Base-by-base conservation (phyloP, 2,888 invertebrate genomes). In the Leptothorax acervorum region DNA sequence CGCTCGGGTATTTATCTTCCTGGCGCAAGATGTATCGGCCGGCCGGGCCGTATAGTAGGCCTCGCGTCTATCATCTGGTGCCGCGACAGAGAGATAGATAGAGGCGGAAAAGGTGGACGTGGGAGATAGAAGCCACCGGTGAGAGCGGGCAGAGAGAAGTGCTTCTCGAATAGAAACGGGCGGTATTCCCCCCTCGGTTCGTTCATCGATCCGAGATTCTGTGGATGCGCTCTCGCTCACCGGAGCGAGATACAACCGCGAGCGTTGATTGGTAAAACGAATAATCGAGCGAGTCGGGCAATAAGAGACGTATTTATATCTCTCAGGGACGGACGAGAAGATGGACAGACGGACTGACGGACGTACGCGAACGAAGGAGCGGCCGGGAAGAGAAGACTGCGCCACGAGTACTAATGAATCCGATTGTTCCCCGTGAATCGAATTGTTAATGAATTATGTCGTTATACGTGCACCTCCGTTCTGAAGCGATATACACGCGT, bases 401-500 rank as follows among this genome's bases (percentile, higher is more conserved):
- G 89, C 89, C 85, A 70, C 79, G 87, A 87, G 85, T 86, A 88
- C 92, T 93, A 93, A 93, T 93, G 93, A 93, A 93, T 91, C 89
- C 92, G 90, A 93, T 93, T 93, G 93, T 93, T 93, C 92, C 90
- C 92, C 86, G 90, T 93, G 93, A 93, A 93, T 93, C 93, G 93
- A 93, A 93, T 93, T 93, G 92, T 92, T 93, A 93, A 93, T 93
- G 93, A 93, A 93, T 93, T 93, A 93, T 93, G 91, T 92, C 92
- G 92, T 91, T 88, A 89, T 88, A 89, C 88, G 81, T 82, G 88
- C 83, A 83, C 74, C 86, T 60, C 82, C 73, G 48, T 68, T 42
- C 15, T 53, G 28, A n/a, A 60, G 60, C 85, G 78, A 74, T 74
- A 75, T 63, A 85, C 68, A 42, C 31, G 55, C 45, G 71, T 79